Base-by-base conservation (phyloP, 2,113 vertebrate species). In the Xenus cinereus region DNA sequence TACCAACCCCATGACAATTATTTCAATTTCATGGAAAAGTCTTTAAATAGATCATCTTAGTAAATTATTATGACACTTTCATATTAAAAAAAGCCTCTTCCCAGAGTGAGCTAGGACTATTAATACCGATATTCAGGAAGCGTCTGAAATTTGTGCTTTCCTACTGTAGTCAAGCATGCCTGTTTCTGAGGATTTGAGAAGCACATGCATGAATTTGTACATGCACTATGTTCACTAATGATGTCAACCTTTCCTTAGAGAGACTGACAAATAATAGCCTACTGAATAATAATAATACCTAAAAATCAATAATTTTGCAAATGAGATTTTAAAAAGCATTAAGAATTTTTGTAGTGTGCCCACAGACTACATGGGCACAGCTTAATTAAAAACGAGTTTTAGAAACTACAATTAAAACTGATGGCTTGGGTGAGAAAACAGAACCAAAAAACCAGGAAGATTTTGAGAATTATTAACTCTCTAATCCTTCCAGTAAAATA, bases 1-100 rank as follows among this genome's bases (percentile, higher is more conserved):
- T n/a, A 48, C 35, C 73, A 81, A 81, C 64, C 90, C 83, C 85
- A 56, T 37, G 85, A 93, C 86, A 96, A 92, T 94, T 96, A 93
- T 45, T 93, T 93, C 88, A 74, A 97, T 88, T 95, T 84, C 67
- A 78, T 3, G 4, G 18, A 53, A 69, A 89, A 79, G 60, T 32
- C 69, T 93, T 96, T 72, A 94, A 92, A 89, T 69, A 92, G 68
- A 90, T 57, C 62, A 76, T 32, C 73, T 91, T 57, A 28, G 28
- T 69, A 78, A 94, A 59, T 75, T 26, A 75, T 48, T 82, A 46
- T 35, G 73, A 82, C 41, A 73, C 19, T 73, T 35, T 20, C 5
- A 53, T 69, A 27, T 50, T 57, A 46, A 72, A 86, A 86, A 75
- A 62, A 78, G 30, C 2, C 9, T 39, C 45, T 28, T 48, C 63